Base-by-base conservation (phyloP, 30 jellyfish, hydroid and myxozoan species). In the Chrysaora quinquecirrha region DNA sequence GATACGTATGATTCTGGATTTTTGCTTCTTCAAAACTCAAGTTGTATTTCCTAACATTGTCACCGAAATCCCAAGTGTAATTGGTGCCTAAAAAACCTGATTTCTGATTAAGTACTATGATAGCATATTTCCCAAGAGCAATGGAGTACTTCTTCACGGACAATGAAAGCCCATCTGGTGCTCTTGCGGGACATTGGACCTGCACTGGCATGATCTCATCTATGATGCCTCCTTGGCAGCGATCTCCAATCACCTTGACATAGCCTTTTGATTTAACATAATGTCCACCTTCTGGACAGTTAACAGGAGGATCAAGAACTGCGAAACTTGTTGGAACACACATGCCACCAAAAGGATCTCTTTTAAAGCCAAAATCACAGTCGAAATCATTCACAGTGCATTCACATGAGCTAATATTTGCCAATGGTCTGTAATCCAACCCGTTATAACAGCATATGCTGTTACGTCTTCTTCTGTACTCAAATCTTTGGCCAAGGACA, bases 1-100 rank as follows among this genome's bases (percentile, higher is more conserved):
- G 60, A 70, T 60, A 91, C 25, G 29, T 73, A 23, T 84, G 96
- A 16, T 43, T 23, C 0, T 82, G 91, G 0, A 23, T 32, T 30
- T 52, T 87, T 19, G 76, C 90, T 22, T 89, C 86, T 20, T 64
- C 69, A 69, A 74, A 89, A 11, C 87, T 73, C 95, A 71, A 48
- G 56, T 84, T 73, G 83, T 73, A 84, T 47, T 38, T 71, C 67
- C 2, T 20, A 29, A 30, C 67, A 30, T 76, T 86, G 70, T 91
- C 98, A 1, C 95, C 95, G 72, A 71, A 91, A 47, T 81, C 84
- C 98, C 98, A 91, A 0, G 75, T 35, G 72, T 91, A 91, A 16
- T 14, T 28, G 4, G 98, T 91, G 29, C 79, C 88, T 28, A 65
- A 56, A 50, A 85, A 80, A 21, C 98, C 96, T 11, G 80, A 47